Evolutionary conservation across 2,888 invertebrate species (phyloP), one percentile per base, ranked within the genome.

Genomic region (Orthosia gracilis): DNA sequence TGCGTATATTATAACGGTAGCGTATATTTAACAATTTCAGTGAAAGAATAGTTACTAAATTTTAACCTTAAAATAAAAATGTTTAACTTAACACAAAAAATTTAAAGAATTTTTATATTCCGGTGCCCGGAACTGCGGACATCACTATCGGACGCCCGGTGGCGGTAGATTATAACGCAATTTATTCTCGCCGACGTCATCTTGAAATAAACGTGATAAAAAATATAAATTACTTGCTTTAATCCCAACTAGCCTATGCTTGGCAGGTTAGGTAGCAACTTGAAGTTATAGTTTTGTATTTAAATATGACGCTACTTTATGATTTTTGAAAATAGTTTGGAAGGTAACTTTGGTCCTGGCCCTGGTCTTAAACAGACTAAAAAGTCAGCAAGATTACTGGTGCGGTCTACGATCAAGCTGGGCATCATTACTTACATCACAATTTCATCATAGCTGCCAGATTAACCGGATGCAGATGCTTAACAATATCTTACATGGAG

Each of bases 201-300:
- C 66, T 68, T 65, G 69, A 67, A 80, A 72, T 73, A 76, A 85
- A 84, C 40, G 83, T 83, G 82, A 78, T 78, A 78, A 77, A 79
- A 86, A 83, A 87, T 84, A 82, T 85, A 85, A 84, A 84, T 88
- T 86, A 73, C 75, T 79, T 58, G 59, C 73, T 78, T 76, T 75
- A 78, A 82, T 74, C 59, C 54, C 54, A 47, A 57, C 67, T 26
- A 47, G 72, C 23, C 58, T 81, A 78, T 62, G 55, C 50, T 57
- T 73, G 68, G 68, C 80, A 80, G 78, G 63, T 3, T 21, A 13
- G 12, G 47, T 66, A 66, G 40, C 40, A 40, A 40, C 73, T 81
- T 54, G 0, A 52, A 69, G 47, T 47, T 52, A 40, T 15, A 73
- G 45, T 45, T 40, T 40, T 40, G 7, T 40, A 40, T 40, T 40